Conservation (phyloP, 64 coral and sea anemone species). For the Pocillopora damicornis region DNA sequence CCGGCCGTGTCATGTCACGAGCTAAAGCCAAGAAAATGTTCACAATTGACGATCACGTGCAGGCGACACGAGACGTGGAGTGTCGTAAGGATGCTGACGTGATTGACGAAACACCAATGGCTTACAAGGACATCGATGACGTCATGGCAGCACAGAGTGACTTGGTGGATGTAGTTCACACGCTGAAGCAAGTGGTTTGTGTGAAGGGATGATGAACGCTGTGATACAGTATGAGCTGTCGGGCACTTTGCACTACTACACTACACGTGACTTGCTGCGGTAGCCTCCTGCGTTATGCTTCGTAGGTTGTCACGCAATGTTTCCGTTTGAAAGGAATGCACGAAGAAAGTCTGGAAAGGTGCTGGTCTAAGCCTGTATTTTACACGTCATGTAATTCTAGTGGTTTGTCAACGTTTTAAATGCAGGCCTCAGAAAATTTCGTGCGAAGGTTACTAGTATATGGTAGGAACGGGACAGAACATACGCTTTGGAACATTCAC, state of each 20-base stretch:
- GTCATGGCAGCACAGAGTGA: conserved; percentile 88
- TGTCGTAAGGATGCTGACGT: conserved; percentile 80
- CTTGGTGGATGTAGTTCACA: conserved; percentile 70
- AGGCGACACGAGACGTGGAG: conserved; percentile 71
- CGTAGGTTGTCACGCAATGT: too few relatives aligned
- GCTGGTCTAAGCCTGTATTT: too few relatives aligned
- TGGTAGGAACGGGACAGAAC: too few relatives aligned
- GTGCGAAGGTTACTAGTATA: too few relatives aligned
- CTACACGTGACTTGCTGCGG: too few relatives aligned
- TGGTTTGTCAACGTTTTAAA: too few relatives aligned
- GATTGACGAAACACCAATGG: conserved; percentile 90
- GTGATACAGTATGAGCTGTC: neutral
- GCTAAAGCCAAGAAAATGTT: conserved; percentile 77
- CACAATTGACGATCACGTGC: conserved; percentile 57
- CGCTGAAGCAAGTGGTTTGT: conserved; percentile 72
- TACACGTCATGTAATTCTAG: too few relatives aligned
- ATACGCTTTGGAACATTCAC: too few relatives aligned
- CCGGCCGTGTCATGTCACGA: conserved; percentile 75
- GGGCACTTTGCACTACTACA: neutral
- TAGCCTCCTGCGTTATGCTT: too few relatives aligned
- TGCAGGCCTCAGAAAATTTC: too few relatives aligned
- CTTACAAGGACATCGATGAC: conserved; percentile 85
- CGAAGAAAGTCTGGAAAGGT: too few relatives aligned
- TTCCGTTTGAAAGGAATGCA: too few relatives aligned
- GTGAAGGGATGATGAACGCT: conserved; percentile 60